Evolutionary conservation across 2,888 invertebrate genomes (phyloP), one percentile per base, ranked within the genome.

Genomic region (Tethea ocularis): DNA sequence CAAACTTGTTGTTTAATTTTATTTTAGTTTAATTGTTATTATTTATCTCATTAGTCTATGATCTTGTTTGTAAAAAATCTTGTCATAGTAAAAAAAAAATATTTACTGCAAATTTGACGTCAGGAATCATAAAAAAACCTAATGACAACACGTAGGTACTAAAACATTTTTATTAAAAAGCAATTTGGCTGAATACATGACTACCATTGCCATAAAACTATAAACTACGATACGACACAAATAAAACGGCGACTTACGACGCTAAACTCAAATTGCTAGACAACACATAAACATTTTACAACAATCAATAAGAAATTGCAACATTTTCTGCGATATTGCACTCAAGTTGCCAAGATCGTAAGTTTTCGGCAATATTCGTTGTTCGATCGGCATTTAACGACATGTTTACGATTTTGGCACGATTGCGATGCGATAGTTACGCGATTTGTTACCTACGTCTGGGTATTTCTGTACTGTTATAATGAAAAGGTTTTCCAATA

Each of bases 391-490:
- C 33, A 61, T 69, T 71, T 68, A 66, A 66, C 68, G 74, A 66
- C 71, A 69, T 78, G 74, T 84, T 84, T 84, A 85, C 72, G 78
- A 71, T 66, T 72, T 78, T 82, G 83, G 83, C 82, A 80, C 77
- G 72, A 66, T 61, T 62, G 61, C 60, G 69, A 70, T 68, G 68
- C 71, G 72, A 69, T 72, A n/a, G n/a, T n/a, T n/a, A n/a, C 60
- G 61, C 67, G 68, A 75, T 67, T 67, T 71, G 69, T 69, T 65
- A 62, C 61, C 71, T 69, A 62, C 61, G 72, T 69, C 71, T 46
- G 20, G 8, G 17, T 46, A 20, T 46, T 46, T 38, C 38, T 38
- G 38, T 38, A 38, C 38, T 72, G 65, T 62, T 46, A 56, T 56
- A n/a, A 56, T 70, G 70, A 69, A 61, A 66, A 72, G 70, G 71